phyloP scores from a whole-genome alignment of 35 echinoderm and acorn worm genomes.

The Ophiothrix spiculata region DNA sequence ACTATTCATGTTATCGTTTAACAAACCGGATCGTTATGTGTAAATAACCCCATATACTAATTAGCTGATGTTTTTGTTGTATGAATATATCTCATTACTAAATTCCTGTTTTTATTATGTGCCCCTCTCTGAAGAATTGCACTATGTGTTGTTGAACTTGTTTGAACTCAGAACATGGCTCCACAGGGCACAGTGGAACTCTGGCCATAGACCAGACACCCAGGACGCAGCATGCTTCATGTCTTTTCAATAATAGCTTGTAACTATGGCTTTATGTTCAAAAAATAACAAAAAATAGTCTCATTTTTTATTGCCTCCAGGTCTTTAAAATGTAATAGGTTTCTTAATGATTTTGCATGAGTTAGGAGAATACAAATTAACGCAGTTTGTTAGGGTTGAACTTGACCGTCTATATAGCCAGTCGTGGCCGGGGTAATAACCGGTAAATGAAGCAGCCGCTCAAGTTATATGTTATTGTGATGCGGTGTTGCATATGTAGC shows the following conservation, averaged over 20 bases:
- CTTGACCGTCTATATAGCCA: not conserved
- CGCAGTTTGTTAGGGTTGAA: not conserved
- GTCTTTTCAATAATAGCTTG: not conserved
- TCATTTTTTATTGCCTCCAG: not conserved
- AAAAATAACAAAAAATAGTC: not conserved
- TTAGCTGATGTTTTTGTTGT: not conserved
- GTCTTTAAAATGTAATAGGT: not conserved
- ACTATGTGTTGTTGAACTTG: slow-evolving; percentile 5
- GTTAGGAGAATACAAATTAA: not conserved
- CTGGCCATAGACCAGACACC: not conserved
- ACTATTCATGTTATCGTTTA: too few species aligned
- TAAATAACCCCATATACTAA: not conserved
- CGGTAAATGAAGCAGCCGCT: not conserved
- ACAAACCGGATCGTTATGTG: too few species aligned
- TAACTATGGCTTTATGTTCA: not conserved
- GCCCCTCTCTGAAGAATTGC: not conserved
- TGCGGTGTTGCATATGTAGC: not conserved
- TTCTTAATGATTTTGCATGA: slow-evolving; percentile 6
- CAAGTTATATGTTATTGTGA: not conserved
- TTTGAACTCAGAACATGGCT: slow-evolving; percentile 3
- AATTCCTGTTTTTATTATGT: slow-evolving; percentile 14
- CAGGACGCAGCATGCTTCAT: not conserved
- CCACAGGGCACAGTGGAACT: not conserved
- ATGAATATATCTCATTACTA: not conserved
- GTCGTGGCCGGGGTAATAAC: not conserved